phyloP scores from a whole-genome alignment of 2,888 invertebrate species.

The Syritta pipiens region DNA sequence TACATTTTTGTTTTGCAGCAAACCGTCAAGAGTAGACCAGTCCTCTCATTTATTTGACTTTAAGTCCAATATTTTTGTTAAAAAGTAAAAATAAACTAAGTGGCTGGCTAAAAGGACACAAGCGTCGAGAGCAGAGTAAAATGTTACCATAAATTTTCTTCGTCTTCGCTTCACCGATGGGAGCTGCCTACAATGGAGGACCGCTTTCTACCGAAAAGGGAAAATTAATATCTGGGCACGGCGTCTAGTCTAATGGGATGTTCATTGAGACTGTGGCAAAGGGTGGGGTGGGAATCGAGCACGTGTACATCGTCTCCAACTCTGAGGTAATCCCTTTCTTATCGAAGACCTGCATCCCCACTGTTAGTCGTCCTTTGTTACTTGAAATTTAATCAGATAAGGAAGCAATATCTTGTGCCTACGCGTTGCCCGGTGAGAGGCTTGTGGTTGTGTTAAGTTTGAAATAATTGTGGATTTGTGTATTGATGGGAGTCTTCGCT shows the following conservation, averaged over 20 bases:
- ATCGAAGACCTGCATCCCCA: too few relatives aligned
- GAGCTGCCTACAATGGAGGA: background rate
- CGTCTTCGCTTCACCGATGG: background rate
- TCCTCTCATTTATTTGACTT: constrained; percentile 8
- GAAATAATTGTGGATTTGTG: background rate
- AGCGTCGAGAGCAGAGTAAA: constrained; percentile 1
- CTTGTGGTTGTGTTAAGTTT: background rate
- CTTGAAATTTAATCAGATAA: constrained; percentile 10
- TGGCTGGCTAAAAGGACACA: background rate
- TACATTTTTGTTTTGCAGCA: background rate
- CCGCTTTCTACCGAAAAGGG: too few relatives aligned
- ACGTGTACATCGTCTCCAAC: background rate
- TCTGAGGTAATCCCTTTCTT: background rate
- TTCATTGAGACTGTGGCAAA: too few relatives aligned
- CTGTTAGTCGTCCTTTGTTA: background rate
- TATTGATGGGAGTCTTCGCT: background rate
- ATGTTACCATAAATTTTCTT: background rate
- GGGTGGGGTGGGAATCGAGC: background rate
- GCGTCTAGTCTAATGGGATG: constrained; percentile 1
- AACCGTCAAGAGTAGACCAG: background rate
- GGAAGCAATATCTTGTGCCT: background rate
- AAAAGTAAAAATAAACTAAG: background rate
- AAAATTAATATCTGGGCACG: constrained; percentile 6
- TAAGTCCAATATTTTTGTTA: constrained; percentile 8
- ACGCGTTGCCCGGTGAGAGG: background rate